Conservation (phyloP, 1,140 invertebrate genomes). For the Bombus fervidus region DNA sequence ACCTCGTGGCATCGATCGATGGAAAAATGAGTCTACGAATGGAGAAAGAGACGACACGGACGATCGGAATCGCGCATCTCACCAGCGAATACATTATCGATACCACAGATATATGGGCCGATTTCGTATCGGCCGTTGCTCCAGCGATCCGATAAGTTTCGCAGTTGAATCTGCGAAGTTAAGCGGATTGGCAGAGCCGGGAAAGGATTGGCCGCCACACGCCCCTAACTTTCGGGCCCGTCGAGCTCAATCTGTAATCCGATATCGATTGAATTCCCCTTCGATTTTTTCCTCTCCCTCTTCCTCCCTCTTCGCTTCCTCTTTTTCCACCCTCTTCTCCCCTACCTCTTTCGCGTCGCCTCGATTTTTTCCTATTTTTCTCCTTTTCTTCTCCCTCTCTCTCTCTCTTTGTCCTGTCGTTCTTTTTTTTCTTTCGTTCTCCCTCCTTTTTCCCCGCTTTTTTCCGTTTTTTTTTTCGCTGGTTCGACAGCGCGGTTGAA, state of each 20-base stretch:
- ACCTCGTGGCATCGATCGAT: not conserved
- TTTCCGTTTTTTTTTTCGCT: not conserved
- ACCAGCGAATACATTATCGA: conserved; percentile 43
- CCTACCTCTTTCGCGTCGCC: not conserved
- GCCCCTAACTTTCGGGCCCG: conserved; percentile 53
- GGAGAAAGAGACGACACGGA: not conserved
- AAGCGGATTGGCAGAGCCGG: conserved; percentile 70
- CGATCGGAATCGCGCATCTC: not conserved
- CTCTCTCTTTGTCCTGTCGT: no score
- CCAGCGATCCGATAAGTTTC: conserved; percentile 62
- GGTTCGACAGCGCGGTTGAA: conserved; percentile 31
- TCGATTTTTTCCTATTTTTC: not conserved
- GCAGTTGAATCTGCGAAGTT: conserved; percentile 66
- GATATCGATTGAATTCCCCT: conserved; percentile 45
- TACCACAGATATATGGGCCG: conserved; percentile 45
- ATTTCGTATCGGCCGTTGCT: conserved; percentile 39
- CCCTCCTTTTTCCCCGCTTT: not conserved
- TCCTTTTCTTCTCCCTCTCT: not conserved
- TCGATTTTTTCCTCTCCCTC: conserved; percentile 14
- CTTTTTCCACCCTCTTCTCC: not conserved
- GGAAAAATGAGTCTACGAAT: conserved; percentile 3
- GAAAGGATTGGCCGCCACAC: conserved; percentile 65
- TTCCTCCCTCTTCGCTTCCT: no score
- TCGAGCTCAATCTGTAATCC: conserved; percentile 55
- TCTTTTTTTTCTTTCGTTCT: no score